Base-by-base conservation (phyloP, 2,888 invertebrate species). In the Calliopum simillimum region DNA sequence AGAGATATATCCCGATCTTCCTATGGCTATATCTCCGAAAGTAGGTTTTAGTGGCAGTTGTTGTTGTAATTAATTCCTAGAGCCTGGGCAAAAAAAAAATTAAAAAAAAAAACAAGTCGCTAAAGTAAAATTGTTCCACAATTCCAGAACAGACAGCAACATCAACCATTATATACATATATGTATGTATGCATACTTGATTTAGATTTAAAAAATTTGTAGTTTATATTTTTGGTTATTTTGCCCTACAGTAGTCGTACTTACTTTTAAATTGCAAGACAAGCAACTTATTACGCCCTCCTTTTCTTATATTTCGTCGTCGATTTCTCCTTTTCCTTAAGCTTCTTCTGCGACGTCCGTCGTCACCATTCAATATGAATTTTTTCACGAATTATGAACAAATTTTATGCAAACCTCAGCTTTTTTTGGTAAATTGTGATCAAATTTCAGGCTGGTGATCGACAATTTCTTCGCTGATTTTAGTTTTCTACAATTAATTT, bases 281-380 rank as follows among this genome's bases (percentile, higher is more conserved):
- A 66, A 55, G 58, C 53, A 69, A 66, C 44, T 66, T 66, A 70
- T 72, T 61, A 72, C 69, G 64, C 66, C 71, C 71, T 67, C 62
- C 47, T 61, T 61, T 59, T 53, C 65, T 65, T 68, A 64, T 25
- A 13, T 4, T 63, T 59, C 63, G 53, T 53, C 55, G 46, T 56
- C 25, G 58, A 58, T 67, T 58, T 66, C 63, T 63, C 41, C 46
- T 55, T 72, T 43, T 58, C 58, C 47, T 19, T 53, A 51, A 41
- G 21, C 46, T 62, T 68, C 68, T 64, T 62, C 3, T 56, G 56
- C 47, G 33, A 53, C 62, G 61, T 68, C n/a, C 61, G 61, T 55
- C 53, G 62, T 62, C 53, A 43, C 46, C 53, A 41, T 66, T 43
- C 55, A 55, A 69, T 33, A 56, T 47, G 14, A 67, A 51, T 19